Conservation (phyloP, 2,113 vertebrate species). For the Elephantulus edwardii region DNA sequence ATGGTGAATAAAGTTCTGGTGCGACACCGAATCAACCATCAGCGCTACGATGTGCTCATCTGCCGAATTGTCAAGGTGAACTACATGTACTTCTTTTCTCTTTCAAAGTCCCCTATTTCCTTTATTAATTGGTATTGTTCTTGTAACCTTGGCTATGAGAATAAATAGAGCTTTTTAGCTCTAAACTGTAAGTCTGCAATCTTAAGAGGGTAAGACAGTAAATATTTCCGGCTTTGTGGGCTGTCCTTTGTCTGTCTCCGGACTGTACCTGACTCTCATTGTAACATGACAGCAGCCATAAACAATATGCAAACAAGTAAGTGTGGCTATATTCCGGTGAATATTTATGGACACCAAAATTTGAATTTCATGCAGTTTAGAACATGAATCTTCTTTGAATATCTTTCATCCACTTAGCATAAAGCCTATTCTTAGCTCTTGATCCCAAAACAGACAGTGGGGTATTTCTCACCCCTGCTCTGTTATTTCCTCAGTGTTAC, state of each 20-base stretch:
- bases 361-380: not conserved
- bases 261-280: not conserved
- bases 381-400: not conserved
- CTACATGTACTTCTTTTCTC: not conserved
- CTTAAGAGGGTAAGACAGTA: not conserved
- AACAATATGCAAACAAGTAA: fast-evolving
- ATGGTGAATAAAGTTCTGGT: slow-evolving; percentile 99
- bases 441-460: not conserved
- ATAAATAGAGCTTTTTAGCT: not conserved
- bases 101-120: not conserved
- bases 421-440: not conserved
- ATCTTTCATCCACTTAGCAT: not conserved
- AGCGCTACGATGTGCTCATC: slow-evolving; percentile 97
- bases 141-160: not conserved
- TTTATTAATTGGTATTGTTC: not conserved
- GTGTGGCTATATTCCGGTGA: not conserved
- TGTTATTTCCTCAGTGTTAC: not conserved
- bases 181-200: not conserved
- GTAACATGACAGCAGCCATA: not conserved
- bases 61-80: slow-evolving; percentile 97
- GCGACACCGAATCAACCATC: slow-evolving; percentile 96
- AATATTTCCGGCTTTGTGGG: not conserved
- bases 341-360: not conserved
- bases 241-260: not conserved
- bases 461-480: not conserved